These are phyloP conservation scores for Anthoscopus minutus DNA, from an alignment of 2,113 vertebrate species.

Conservation along the genomic window DNA sequence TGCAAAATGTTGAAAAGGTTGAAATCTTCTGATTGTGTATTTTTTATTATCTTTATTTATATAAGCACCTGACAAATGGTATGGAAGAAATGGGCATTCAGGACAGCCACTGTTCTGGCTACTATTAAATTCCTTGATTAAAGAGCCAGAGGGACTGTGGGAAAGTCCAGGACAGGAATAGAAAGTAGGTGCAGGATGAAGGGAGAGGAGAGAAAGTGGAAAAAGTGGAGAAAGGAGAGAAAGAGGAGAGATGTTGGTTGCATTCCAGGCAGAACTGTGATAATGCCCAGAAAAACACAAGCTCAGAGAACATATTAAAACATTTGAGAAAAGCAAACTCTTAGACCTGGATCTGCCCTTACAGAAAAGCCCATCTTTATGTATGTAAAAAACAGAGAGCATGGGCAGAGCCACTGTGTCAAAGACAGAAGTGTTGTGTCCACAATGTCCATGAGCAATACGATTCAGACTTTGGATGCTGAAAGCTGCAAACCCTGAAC, in stretches of 20 bases:
- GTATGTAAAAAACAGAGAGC: not conserved
- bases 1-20: not conserved
- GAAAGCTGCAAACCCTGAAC: not conserved
- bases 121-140: not conserved
- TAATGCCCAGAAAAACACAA: not conserved
- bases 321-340: not conserved
- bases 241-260: not conserved
- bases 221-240: too few relatives aligned
- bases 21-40: not conserved
- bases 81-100: not conserved
- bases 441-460: not conserved
- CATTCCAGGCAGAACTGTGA: not conserved
- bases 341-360: not conserved
- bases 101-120: not conserved
- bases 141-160: not conserved
- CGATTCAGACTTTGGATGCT: not conserved
- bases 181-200: not conserved
- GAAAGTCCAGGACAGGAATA: not conserved
- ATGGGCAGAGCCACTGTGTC: fast-evolving
- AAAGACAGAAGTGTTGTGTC: not conserved
- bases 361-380: not conserved
- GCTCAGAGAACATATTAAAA: not conserved
- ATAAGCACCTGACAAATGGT: not conserved
- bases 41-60: not conserved
- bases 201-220: not conserved